Evolutionary conservation across 37 sponge, comb jelly and placozoan species (phyloP), one percentile per base, ranked within the genome.

Genomic region (Ianthella basta): DNA sequence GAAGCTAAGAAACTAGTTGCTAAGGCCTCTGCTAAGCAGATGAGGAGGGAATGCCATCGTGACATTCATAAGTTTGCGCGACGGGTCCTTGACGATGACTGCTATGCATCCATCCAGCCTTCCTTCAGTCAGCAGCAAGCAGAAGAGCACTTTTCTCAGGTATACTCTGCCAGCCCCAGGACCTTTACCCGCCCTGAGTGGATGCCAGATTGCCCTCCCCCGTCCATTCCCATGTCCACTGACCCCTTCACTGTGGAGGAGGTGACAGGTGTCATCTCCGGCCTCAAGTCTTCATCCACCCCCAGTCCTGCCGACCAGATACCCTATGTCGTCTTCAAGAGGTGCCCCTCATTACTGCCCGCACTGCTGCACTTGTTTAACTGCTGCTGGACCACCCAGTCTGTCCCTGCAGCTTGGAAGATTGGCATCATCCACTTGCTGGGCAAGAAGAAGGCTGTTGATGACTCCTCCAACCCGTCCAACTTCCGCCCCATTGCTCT

Each of bases 1-100:
- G 70, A 69, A 69, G 70, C 35, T 3, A 81, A 25, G 36, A 4
- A 2, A 14, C 60, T 36, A 15, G 5, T 15, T 10, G 19, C 60
- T 6, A 37, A 81, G 57, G n/a, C 82, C n/a, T 64, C 66, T 64
- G 66, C 66, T 16, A 64, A 64, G 23, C 66, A 64, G 66, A 20
- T 64, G 66, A 64, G 66, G 23, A 64, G 27, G 66, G 66, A 64
- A 8, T 64, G 66, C 66, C 66, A 64, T 16, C 66, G 66, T 10
- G 66, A 64, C 66, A 64, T 64, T 30, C 66, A 64, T 30, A 64
- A 64, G 23, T 64, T 64, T 16, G 66, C 66, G 29, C 66, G 23
- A 10, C 23, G 66, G 66, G 27, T 64, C 66, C 66, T 64, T 24
- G 66, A 64, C 27, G 66, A 64, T 10, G 66, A 64, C 18, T 19